Percentiles rank a stretch among this genome's conserved stretches.
Conservation (phyloP, 2,113 vertebrate species). For the Hemicordylus capensis region DNA sequence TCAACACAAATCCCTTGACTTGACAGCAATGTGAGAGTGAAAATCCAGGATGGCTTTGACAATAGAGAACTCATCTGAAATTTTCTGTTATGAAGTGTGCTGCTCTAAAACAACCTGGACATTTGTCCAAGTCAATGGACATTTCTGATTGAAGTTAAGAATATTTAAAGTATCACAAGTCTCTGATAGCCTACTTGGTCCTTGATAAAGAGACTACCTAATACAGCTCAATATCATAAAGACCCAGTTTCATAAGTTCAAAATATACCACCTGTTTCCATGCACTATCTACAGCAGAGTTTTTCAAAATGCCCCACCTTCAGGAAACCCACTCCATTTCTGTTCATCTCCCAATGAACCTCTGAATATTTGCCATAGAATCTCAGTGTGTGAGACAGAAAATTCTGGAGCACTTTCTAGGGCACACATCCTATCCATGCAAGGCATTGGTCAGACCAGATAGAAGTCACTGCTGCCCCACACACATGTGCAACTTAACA, state of each 20-base stretch:
- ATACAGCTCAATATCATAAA: background rate
- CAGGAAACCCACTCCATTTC: no score
- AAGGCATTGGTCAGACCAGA: background rate
- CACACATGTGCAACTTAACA: background rate
- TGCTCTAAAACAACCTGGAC: background rate
- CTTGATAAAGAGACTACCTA: no score
- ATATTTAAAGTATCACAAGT: background rate
- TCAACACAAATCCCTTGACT: background rate
- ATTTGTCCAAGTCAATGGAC: background rate
- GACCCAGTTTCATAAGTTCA: background rate
- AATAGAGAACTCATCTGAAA: background rate
- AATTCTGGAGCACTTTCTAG: background rate
- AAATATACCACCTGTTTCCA: background rate
- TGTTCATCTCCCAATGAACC: background rate
- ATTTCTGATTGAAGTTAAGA: background rate
- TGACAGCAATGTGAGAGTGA: background rate
- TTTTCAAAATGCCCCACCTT: background rate
- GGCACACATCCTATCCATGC: background rate
- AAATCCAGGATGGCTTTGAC: background rate
- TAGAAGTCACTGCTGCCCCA: background rate
- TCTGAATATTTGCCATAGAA: background rate
- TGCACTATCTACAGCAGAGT: no score
- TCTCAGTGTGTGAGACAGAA: background rate
- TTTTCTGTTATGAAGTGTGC: background rate
- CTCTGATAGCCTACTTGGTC: no score